These are phyloP conservation scores for Anas georgica DNA, from an alignment of 2,797 vertebrate species.

Conservation along the genomic window DNA sequence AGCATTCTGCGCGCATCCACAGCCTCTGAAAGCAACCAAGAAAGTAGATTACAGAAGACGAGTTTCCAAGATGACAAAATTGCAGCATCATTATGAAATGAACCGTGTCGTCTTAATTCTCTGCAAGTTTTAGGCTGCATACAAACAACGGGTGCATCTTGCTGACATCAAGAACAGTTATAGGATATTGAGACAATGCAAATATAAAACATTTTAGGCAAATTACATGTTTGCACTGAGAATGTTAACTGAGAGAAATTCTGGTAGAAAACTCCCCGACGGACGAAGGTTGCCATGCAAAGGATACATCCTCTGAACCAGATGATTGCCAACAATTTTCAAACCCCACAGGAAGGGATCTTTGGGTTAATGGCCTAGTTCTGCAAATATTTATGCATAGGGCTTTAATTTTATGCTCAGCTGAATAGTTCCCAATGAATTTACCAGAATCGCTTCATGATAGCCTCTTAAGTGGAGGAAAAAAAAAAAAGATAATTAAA, in stretches of 20 bases:
- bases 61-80: neutral
- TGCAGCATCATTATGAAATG: neutral
- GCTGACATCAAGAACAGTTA: neutral
- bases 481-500: neutral
- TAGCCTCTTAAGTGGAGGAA: neutral
- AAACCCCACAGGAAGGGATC: neutral
- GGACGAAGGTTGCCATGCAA: fast-evolving
- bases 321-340: neutral
- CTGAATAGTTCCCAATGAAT: neutral
- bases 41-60: fast-evolving
- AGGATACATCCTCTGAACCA: neutral
- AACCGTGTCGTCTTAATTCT: neutral
- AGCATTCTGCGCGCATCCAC: neutral
- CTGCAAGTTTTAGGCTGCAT: neutral
- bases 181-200: neutral
- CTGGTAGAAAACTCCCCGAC: neutral
- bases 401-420: neutral
- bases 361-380: neutral
- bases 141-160: neutral
- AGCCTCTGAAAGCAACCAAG: neutral
- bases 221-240: fast-evolving
- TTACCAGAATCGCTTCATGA: neutral
- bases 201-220: neutral
- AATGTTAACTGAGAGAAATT: neutral
- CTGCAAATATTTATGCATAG: neutral